Evolutionary conservation across 2,113 vertebrate genomes (phyloP).

Genomic region (Nematolebias whitei): DNA sequence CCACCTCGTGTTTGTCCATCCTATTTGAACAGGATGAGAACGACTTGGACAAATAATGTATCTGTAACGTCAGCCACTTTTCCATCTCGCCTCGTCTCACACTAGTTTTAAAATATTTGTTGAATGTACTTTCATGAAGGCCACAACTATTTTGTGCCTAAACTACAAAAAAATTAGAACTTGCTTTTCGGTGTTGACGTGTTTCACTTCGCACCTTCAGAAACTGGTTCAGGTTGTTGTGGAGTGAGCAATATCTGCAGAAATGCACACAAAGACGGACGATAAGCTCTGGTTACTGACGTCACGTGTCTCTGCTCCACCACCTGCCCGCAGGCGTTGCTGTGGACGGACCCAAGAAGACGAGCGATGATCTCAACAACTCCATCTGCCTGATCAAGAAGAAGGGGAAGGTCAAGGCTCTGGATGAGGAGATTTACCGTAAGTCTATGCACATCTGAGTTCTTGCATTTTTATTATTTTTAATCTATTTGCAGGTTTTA

Average conservation of each 20-base stretch:
- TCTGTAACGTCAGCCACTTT: too few species aligned
- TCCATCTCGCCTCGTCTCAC: too few species aligned
- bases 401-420: constrained; percentile 92
- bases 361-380: constrained; percentile 76
- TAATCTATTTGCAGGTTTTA: too few species aligned
- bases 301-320: not conserved
- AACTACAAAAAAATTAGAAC: too few species aligned
- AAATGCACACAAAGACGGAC: not conserved
- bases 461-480: accelerated
- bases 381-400: constrained; percentile 90
- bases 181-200: too few species aligned
- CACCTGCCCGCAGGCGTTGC: constrained; percentile 83
- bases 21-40: constrained; percentile 49
- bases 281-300: too few species aligned
- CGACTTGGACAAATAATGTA: too few species aligned
- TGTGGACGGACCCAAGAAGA: constrained; percentile 87
- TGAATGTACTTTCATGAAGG: not conserved
- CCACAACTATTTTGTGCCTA: not conserved
- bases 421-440: constrained; percentile 94
- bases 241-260: too few species aligned
- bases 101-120: not conserved
- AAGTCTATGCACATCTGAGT: constrained; percentile 62
- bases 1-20: constrained; percentile 48
- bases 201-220: not conserved
- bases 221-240: not conserved